Conservation (phyloP, 2,113 vertebrate genomes). For the Salvator merianae region DNA sequence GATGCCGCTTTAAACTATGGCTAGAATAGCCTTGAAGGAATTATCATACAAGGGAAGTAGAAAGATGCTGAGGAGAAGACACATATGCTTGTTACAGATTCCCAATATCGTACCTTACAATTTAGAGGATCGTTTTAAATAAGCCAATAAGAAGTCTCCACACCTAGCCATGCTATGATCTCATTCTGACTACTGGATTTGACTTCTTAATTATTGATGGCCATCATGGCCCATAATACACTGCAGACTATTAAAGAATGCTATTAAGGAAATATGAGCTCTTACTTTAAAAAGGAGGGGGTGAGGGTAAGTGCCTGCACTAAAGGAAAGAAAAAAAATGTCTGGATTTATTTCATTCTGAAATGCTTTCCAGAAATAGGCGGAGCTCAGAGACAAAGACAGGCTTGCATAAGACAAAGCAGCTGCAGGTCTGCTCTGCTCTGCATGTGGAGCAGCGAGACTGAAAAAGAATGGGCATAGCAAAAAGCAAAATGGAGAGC, state of each 20-base stretch:
- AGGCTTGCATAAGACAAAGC: background rate
- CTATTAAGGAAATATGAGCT: conserved; percentile 33
- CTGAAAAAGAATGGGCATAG: background rate
- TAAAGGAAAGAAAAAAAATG: background rate
- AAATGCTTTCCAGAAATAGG: conserved; percentile 40
- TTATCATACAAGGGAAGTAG: background rate
- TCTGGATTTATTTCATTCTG: conserved; percentile 28
- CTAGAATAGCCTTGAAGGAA: background rate
- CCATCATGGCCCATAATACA: conserved; percentile 18
- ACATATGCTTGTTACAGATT: background rate
- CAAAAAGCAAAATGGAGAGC: background rate
- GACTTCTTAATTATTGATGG: conserved; percentile 28
- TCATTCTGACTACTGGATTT: conserved; percentile 7
- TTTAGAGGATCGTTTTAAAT: background rate
- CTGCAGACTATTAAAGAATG: conserved; percentile 17
- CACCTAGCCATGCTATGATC: background rate
- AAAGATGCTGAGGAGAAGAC: too few species aligned
- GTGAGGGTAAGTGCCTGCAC: background rate
- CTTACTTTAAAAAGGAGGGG: conserved; percentile 4
- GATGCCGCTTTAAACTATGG: background rate
- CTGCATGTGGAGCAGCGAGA: background rate
- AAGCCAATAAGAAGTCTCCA: background rate
- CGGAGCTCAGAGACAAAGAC: conserved; percentile 26
- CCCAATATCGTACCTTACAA: background rate
- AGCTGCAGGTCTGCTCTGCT: background rate